phyloP scores from a whole-genome alignment of 1,140 invertebrate species.

The Adelges cooleyi region DNA sequence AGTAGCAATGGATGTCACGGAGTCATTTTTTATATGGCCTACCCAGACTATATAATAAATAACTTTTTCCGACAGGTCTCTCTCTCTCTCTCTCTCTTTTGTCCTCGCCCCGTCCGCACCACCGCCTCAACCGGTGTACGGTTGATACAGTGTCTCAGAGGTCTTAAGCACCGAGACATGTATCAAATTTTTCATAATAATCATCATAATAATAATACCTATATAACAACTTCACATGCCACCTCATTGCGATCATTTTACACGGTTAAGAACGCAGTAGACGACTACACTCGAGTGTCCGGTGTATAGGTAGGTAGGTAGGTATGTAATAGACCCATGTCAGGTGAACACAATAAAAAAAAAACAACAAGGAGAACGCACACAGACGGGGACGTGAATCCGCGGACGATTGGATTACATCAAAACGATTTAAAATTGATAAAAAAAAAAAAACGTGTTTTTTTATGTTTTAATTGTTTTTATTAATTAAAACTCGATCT shows the following conservation, averaged over 20 bases:
- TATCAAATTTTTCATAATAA: slow-evolving; percentile 28
- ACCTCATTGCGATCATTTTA: slow-evolving; percentile 17
- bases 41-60: slow-evolving; percentile 17
- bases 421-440: too few species aligned
- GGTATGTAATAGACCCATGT: too few species aligned
- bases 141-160: slow-evolving; percentile 6
- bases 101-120: too few species aligned
- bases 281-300: not conserved
- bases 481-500: too few species aligned
- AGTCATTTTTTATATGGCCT: slow-evolving; percentile 23
- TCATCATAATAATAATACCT: slow-evolving; percentile 10
- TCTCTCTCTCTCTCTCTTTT: too few species aligned
- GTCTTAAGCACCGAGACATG: slow-evolving; percentile 7
- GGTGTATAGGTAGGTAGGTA: too few species aligned
- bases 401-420: too few species aligned
- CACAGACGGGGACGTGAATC: too few species aligned
- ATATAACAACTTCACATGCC: not conserved
- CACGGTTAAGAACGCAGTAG: not conserved
- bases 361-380: too few species aligned
- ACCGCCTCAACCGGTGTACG: not conserved
- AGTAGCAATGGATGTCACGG: slow-evolving; percentile 25
- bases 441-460: too few species aligned
- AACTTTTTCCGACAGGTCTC: slow-evolving; percentile 22
- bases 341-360: too few species aligned
- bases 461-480: too few species aligned